Conservation (phyloP, 2,113 vertebrate genomes). For the Nipponia nippon region DNA sequence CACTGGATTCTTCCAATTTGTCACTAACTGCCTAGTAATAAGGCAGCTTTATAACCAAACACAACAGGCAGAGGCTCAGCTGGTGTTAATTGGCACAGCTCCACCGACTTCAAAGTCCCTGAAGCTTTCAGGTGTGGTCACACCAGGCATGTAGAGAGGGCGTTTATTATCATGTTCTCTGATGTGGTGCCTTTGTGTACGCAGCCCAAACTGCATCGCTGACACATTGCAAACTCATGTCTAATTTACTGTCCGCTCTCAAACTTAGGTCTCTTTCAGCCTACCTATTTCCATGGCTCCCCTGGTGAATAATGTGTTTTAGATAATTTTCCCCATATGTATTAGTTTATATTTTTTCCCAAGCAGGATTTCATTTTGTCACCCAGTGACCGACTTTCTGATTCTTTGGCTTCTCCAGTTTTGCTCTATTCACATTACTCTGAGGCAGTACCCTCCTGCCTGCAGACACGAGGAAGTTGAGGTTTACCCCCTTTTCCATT, state of each 20-base stretch:
- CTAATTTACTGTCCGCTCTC: not conserved
- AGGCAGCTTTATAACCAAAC: not conserved
- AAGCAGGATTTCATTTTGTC: not conserved
- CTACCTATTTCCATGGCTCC: not conserved
- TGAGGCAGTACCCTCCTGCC: not conserved
- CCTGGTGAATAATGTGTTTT: not conserved
- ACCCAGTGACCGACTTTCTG: not conserved
- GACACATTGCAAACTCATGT: slow-evolving; percentile 2
- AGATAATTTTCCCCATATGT: not conserved
- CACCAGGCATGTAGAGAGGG: not conserved
- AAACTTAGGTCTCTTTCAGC: not conserved
- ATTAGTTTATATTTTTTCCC: not conserved
- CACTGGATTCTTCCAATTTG: not conserved
- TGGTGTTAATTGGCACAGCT: not conserved
- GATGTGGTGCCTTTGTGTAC: not conserved
- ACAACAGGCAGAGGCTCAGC: not conserved
- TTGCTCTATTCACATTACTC: not conserved
- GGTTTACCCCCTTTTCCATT: not conserved
- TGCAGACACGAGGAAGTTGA: not conserved
- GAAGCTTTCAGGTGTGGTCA: slow-evolving; percentile 19
- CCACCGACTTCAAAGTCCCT: slow-evolving; percentile 19
- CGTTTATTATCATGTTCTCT: not conserved
- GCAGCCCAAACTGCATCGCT: not conserved
- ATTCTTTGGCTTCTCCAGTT: not conserved
- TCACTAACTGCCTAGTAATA: not conserved